A percentile compares a stretch with the other conserved stretches of the same genome.
phyloP scores from a whole-genome alignment of 2,888 invertebrate genomes.

The Scrobipalpa atriplicella region DNA sequence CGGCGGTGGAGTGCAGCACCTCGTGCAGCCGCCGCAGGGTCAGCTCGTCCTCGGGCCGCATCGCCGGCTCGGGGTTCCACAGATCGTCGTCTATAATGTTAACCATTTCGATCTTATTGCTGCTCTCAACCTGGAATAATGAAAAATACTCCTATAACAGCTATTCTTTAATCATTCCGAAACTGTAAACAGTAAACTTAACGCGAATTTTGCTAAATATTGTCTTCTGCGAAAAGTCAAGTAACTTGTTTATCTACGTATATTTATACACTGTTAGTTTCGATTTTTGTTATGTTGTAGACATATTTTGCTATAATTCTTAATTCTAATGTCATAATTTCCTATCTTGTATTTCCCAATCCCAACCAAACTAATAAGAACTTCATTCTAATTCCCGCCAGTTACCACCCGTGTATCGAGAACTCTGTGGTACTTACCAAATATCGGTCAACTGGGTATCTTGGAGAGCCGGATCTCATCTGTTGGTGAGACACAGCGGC shows the following conservation, averaged over 20 bases:
- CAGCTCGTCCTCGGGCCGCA: constrained; percentile 75
- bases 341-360: no score
- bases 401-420: background rate
- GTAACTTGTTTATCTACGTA: no score
- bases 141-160: background rate
- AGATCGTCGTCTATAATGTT: constrained; percentile 73
- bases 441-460: constrained; percentile 79
- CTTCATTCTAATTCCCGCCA: no score
- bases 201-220: no score
- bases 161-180: background rate
- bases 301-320: no score
- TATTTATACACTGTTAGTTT: no score
- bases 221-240: no score
- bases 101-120: constrained; percentile 72
- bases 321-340: no score
- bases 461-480: constrained; percentile 61
- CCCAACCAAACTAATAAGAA: no score
- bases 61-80: constrained; percentile 70
- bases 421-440: constrained; percentile 57
- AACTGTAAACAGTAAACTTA: no score
- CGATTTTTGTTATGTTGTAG: no score
- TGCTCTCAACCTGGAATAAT: constrained; percentile 71
- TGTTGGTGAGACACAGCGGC: constrained; percentile 78
- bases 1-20: constrained; percentile 76
- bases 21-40: constrained; percentile 71